Percentiles rank a stretch among this genome's conserved stretches.
These are phyloP conservation scores for Phalacrocorax carbo DNA, from an alignment of 2,113 vertebrate species.

Conservation along the genomic window DNA sequence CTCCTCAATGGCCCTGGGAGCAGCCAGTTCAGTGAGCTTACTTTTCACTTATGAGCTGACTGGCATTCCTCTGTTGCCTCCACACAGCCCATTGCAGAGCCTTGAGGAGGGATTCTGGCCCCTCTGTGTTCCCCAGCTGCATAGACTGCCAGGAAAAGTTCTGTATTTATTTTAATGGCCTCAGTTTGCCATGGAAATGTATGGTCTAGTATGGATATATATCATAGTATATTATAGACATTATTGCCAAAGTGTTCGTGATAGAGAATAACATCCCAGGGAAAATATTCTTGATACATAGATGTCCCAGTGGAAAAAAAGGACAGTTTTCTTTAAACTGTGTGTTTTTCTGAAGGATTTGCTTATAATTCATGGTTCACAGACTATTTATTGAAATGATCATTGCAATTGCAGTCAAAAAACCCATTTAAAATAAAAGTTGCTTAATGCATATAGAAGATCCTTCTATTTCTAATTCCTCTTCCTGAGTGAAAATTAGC, in stretches of 20 bases:
- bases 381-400: not conserved
- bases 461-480: not conserved
- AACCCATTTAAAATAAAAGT: not conserved
- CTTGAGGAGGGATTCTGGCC: not conserved
- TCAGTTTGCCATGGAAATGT: not conserved
- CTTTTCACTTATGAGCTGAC: not conserved
- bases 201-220: not conserved
- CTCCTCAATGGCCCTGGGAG: not conserved
- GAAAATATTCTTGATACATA: not conserved
- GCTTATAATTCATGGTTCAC: not conserved
- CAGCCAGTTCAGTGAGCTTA: not conserved
- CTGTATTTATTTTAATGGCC: not conserved
- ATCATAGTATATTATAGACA: not conserved
- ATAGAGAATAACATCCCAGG: not conserved
- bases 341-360: not conserved
- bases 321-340: not conserved
- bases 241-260: not conserved
- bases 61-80: not conserved
- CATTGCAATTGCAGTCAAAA: not conserved
- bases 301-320: not conserved
- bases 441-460: not conserved
- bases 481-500: not conserved
- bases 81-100: not conserved
- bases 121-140: fast-evolving
- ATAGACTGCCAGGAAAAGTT: not conserved